Evolutionary conservation across 2,113 vertebrate genomes (phyloP), one percentile per base, ranked within the genome.

Genomic region (Myxocyprinus asiaticus): DNA sequence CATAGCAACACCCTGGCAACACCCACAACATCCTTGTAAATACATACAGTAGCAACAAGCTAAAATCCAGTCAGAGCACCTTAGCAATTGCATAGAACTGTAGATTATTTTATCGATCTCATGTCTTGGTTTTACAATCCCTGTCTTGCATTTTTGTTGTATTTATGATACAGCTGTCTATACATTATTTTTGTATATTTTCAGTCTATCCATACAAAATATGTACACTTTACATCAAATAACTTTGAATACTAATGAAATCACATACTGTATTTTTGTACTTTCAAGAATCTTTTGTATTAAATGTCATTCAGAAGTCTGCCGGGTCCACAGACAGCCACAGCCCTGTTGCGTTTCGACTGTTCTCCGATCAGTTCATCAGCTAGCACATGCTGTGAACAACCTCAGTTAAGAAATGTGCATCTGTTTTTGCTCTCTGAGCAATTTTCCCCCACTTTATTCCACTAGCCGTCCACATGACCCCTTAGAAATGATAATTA

Each of bases 401-500:
- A 69, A 71, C 78, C 53, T 77, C 67, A 12, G 53, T 68, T 22
- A 70, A 62, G 69, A 44, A 48, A n/a, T 22, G 12, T 73, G 61
- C 63, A 43, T 55, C 59, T 58, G 78, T 72, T 62, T 72, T 51
- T 45, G 22, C 12, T 48, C 59, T 22, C 17, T 67, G 17, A 70
- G 45, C 65, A 6, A 44, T 67, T 67, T 66, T 12, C 43, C 43
- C 15, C 7, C 65, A 6, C 33, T 53, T 11, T 53, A 53, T 51
- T 63, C 33, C 58, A 63, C 64, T 12, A 33, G 58, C 45, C 12
- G 47, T 14, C 47, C 71, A 62, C 67, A 6, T 48, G 43, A 78
- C 63, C 47, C 48, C 55, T 65, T n/a, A 72, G 75, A 67, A 66
- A 43, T 73, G 42, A 56, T 73, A 73, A 62, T 74, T 66, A 58